Evolutionary conservation across 2,797 vertebrate species (phyloP).

Genomic region (Babyrousa celebensis): DNA sequence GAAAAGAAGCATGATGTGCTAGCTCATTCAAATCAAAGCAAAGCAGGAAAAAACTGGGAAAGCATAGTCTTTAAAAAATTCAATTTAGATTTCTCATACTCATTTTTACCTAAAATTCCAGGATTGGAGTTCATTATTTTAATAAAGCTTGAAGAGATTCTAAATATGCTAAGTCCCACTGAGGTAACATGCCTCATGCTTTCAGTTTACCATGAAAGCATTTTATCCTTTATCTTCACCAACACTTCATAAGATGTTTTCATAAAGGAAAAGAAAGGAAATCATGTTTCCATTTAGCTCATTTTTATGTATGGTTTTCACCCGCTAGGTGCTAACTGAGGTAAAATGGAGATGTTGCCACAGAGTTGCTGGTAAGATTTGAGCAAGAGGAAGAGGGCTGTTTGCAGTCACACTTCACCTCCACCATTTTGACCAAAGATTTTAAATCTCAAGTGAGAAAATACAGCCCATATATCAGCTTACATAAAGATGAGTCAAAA

Average conservation of each 20-base stretch:
- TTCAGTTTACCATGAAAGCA: background rate
- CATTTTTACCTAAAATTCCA: background rate
- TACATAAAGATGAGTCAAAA: background rate
- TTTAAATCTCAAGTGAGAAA: background rate
- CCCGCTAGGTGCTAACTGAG: background rate
- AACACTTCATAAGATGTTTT: background rate
- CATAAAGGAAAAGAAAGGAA: background rate
- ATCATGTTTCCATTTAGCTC: background rate
- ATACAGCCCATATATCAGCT: rapidly evolving
- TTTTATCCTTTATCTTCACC: background rate
- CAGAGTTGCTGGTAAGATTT: background rate
- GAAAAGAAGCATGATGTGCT: background rate
- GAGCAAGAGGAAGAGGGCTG: background rate
- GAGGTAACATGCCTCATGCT: background rate
- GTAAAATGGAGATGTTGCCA: background rate
- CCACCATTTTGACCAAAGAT: background rate
- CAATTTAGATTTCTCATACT: background rate
- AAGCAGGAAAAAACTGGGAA: background rate
- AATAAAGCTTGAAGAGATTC: background rate
- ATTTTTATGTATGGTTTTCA: background rate
- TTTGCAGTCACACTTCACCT: background rate
- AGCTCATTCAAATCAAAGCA: background rate
- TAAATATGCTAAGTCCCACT: background rate
- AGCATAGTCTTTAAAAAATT: background rate
- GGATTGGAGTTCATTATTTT: background rate